Conservation (phyloP, 2,797 vertebrate genomes). For the Xenopus petersii region DNA sequence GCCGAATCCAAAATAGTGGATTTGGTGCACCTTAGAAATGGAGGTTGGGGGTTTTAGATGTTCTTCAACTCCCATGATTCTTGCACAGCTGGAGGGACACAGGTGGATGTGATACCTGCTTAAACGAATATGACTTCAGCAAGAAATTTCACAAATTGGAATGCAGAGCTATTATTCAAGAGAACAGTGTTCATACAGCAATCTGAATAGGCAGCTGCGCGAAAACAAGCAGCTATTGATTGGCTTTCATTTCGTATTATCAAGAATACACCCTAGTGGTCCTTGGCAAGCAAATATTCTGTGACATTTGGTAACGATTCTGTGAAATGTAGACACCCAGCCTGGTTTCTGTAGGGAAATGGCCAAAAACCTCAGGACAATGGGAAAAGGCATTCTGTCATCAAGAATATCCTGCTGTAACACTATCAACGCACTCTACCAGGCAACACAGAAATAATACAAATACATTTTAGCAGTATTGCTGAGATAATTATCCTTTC, state of each 20-base stretch:
- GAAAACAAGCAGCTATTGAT: slow-evolving; percentile 17
- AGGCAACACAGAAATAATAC: too few relatives aligned
- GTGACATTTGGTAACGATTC: slow-evolving; percentile 4
- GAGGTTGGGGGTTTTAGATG: too few relatives aligned
- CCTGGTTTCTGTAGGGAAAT: not conserved
- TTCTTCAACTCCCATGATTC: too few relatives aligned
- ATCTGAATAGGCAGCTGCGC: not conserved
- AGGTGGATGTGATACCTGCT: not conserved
- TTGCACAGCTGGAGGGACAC: not conserved
- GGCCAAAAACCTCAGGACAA: not conserved
- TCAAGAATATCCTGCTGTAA: not conserved
- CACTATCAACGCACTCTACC: too few relatives aligned
- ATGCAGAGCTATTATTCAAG: not conserved
- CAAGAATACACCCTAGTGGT: slow-evolving; percentile 6
- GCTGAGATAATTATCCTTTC: too few relatives aligned
- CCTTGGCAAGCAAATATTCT: not conserved
- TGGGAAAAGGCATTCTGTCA: not conserved
- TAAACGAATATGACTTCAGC: not conserved
- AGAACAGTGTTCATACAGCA: not conserved
- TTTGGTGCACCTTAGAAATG: too few relatives aligned
- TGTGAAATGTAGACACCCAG: not conserved
- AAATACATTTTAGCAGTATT: too few relatives aligned
- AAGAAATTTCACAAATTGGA: not conserved
- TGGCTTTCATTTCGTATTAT: not conserved
- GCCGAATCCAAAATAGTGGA: too few relatives aligned